Percentiles rank a stretch among this genome's conserved stretches.
These are phyloP conservation scores for Coelopa frigida DNA, from an alignment of 1,140 invertebrate genomes.

Conservation along the genomic window DNA sequence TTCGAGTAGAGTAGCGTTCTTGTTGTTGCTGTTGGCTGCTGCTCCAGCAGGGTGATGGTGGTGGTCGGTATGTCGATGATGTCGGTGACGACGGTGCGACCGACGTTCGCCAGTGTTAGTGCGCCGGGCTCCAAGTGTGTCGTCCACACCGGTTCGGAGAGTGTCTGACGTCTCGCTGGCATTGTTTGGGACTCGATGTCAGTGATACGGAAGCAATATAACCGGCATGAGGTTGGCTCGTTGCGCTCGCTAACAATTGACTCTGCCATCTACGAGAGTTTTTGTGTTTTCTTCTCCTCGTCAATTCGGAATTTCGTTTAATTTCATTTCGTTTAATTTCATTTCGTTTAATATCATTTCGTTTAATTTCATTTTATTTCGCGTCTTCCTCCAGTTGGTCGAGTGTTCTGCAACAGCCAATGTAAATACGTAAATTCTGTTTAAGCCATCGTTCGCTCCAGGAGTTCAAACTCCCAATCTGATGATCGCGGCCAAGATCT, in stretches of 20 bases:
- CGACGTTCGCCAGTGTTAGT: too few relatives aligned
- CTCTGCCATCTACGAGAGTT: too few relatives aligned
- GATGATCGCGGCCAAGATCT: too few relatives aligned
- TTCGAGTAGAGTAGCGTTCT: not conserved
- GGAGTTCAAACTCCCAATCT: too few relatives aligned
- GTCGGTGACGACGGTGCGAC: too few relatives aligned
- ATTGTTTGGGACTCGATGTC: conserved; percentile 8
- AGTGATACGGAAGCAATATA: conserved; percentile 15
- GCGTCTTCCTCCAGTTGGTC: too few relatives aligned
- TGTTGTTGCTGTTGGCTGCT: conserved; percentile 2
- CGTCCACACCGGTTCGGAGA: conserved; percentile 7
- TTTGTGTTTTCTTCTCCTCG: not conserved
- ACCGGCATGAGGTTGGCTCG: conserved; percentile 1
- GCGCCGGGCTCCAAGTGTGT: conserved; percentile 4
- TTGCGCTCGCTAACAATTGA: too few relatives aligned
- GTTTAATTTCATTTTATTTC: too few relatives aligned
- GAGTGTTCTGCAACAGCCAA: too few relatives aligned
- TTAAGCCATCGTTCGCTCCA: too few relatives aligned
- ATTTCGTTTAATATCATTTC: not conserved
- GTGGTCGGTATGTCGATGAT: too few relatives aligned
- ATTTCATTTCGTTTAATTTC: not conserved
- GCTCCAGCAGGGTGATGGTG: conserved; percentile 4
- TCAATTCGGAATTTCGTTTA: conserved; percentile 1
- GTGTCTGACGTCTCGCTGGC: conserved; percentile 5
- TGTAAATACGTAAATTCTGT: too few relatives aligned